phyloP scores from a whole-genome alignment of 2,797 vertebrate species.

The Geotrypetes seraphini region DNA sequence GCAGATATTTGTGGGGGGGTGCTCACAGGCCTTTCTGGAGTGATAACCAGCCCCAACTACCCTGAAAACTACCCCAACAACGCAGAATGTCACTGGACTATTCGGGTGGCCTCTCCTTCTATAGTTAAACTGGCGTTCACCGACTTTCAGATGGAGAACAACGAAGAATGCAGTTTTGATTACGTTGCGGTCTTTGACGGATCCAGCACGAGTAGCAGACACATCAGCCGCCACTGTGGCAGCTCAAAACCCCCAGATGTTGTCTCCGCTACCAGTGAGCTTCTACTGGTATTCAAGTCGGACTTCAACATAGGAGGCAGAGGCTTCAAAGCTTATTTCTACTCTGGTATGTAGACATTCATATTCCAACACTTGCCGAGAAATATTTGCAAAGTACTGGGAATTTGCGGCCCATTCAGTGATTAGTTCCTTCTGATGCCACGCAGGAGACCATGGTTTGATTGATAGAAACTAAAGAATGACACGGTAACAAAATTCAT shows the following conservation, averaged over 20 bases:
- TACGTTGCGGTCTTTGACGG: conserved; percentile 83
- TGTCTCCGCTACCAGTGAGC: conserved; percentile 65
- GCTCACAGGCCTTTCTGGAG: conserved; percentile 79
- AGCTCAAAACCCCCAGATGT: conserved; percentile 57
- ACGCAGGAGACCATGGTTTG: too few relatives aligned
- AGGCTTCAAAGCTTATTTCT: conserved; percentile 90
- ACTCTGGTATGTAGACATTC: conserved; percentile 61
- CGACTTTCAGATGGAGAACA: conserved; percentile 90
- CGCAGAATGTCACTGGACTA: conserved; percentile 81
- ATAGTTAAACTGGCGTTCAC: conserved; percentile 76
- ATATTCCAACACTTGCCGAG: too few relatives aligned
- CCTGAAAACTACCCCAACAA: conserved; percentile 88
- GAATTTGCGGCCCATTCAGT: too few relatives aligned
- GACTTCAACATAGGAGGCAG: conserved; percentile 93
- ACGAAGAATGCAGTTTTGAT: conserved; percentile 82
- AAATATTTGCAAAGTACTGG: too few relatives aligned
- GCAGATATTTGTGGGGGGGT: conserved; percentile 86
- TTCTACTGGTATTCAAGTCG: conserved; percentile 85
- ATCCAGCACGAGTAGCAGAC: conserved; percentile 51
- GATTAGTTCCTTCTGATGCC: too few relatives aligned
- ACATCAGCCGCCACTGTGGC: conserved; percentile 77
- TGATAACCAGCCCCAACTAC: conserved; percentile 85
- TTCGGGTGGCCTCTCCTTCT: conserved; percentile 57
- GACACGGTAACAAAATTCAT: too few relatives aligned
- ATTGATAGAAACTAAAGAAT: too few relatives aligned